These are phyloP conservation scores for Aplochiton taeniatus DNA, from an alignment of 2,797 vertebrate genomes.

Conservation along the genomic window DNA sequence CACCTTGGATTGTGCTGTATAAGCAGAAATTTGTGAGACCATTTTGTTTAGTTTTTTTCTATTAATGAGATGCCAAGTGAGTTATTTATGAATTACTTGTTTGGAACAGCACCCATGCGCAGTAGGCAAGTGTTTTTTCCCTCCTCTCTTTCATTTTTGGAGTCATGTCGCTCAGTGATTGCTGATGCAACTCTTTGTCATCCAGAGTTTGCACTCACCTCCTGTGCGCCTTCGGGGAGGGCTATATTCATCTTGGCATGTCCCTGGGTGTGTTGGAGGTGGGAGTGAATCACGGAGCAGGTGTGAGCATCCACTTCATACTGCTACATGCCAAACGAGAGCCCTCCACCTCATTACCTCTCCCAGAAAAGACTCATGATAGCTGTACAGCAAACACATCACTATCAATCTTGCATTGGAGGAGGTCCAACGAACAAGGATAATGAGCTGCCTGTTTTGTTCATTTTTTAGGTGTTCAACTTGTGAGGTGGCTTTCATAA, in stretches of 20 bases:
- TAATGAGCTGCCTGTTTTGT: slow-evolving; percentile 65
- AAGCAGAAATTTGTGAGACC: slow-evolving; percentile 68
- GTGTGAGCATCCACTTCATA: slow-evolving; percentile 78
- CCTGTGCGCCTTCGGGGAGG: slow-evolving; percentile 77
- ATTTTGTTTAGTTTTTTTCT: slow-evolving; percentile 69
- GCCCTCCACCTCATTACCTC: slow-evolving; percentile 68
- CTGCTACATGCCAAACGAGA: slow-evolving; percentile 75
- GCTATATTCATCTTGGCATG: slow-evolving; percentile 77
- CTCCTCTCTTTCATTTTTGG: slow-evolving; percentile 62
- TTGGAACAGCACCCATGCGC: slow-evolving; percentile 72
- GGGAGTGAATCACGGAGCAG: slow-evolving; percentile 76
- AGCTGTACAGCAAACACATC: slow-evolving; percentile 64
- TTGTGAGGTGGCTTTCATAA: slow-evolving; percentile 58
- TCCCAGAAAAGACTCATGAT: slow-evolving; percentile 70
- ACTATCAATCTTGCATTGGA: slow-evolving; percentile 70
- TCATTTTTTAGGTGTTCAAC: slow-evolving; percentile 56
- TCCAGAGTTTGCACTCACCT: slow-evolving; percentile 80
- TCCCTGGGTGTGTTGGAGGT: slow-evolving; percentile 72
- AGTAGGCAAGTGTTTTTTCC: slow-evolving; percentile 58
- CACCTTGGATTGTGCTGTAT: slow-evolving; percentile 67
- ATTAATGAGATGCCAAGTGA: slow-evolving; percentile 78
- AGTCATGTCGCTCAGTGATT: slow-evolving; percentile 80
- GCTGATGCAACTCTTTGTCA: slow-evolving; percentile 85
- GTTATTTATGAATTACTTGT: slow-evolving; percentile 83
- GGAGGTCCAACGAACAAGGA: slow-evolving; percentile 59